Evolutionary conservation across 1,140 invertebrate genomes (phyloP).

Genomic region (Megathymus violae): DNA sequence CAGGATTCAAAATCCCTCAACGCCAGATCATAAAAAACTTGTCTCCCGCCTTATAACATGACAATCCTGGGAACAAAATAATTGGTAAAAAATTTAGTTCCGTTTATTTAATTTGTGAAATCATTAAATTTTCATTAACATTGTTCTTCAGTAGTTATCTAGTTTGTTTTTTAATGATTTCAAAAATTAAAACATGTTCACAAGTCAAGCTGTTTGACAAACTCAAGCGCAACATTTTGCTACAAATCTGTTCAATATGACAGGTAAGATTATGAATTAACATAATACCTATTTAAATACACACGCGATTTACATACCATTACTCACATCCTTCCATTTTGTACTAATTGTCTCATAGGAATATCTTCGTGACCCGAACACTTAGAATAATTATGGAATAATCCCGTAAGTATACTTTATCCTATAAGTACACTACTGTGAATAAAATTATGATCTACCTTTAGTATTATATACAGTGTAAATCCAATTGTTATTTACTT

Average conservation of each 20-base stretch:
- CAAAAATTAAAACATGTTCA: no score
- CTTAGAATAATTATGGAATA: slow-evolving; percentile 3
- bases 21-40: no score
- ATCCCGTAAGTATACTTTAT: slow-evolving; percentile 4
- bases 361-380: slow-evolving; percentile 25
- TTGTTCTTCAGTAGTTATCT: no score
- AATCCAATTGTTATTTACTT: slow-evolving; percentile 44
- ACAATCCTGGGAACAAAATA: no score
- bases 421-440: slow-evolving; percentile 8
- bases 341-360: slow-evolving; percentile 14
- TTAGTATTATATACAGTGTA: slow-evolving; percentile 23
- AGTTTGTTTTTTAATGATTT: no score
- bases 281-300: neutral
- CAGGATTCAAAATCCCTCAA: no score
- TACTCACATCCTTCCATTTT: slow-evolving; percentile 21
- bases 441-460: slow-evolving; percentile 20
- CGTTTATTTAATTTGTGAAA: no score
- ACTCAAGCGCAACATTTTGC: no score
- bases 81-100: no score
- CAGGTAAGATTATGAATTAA: slow-evolving; percentile 15
- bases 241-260: neutral
- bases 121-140: no score
- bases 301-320: neutral
- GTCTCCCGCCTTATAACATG: no score
- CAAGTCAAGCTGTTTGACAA: no score